Percentiles rank a stretch among this genome's conserved stretches.
These are phyloP conservation scores for Drosophila rellima DNA, from an alignment of 2,888 invertebrate species.

Conservation along the genomic window DNA sequence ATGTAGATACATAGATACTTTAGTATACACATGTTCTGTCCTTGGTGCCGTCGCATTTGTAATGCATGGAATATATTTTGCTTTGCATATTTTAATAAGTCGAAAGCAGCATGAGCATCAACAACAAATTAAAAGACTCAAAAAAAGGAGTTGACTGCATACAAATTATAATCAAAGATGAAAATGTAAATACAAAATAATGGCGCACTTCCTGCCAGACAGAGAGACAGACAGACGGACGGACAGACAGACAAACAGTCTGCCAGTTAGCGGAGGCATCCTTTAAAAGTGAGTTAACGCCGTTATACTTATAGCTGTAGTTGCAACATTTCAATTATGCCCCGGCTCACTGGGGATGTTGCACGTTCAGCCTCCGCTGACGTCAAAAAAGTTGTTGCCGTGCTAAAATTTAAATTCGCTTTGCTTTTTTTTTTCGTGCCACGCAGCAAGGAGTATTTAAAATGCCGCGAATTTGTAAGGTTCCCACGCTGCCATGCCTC, in stretches of 20 bases:
- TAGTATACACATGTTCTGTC: slow-evolving; percentile 8
- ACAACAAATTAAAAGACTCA: slow-evolving; percentile 19
- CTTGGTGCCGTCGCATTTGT: slow-evolving; percentile 43
- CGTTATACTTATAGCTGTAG: slow-evolving; percentile 19
- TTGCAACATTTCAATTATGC: slow-evolving; percentile 70
- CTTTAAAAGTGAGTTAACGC: slow-evolving; percentile 18
- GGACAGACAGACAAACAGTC: slow-evolving; percentile 31
- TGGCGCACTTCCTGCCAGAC: slow-evolving; percentile 64
- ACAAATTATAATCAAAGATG: slow-evolving; percentile 37
- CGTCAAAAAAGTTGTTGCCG: slow-evolving; percentile 20
- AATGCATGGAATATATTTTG: slow-evolving; percentile 76
- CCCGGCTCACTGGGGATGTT: slow-evolving; percentile 9
- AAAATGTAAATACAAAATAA: slow-evolving; percentile 64
- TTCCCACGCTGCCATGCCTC: slow-evolving; percentile 72
- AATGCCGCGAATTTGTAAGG: slow-evolving; percentile 41
- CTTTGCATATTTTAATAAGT: slow-evolving; percentile 54
- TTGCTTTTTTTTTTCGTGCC: background rate
- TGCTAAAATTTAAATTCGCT: slow-evolving; percentile 23
- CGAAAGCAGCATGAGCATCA: slow-evolving; percentile 42
- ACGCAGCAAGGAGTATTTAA: slow-evolving; percentile 48
- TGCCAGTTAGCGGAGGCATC: slow-evolving; percentile 3
- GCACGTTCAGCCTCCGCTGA: slow-evolving; percentile 11
- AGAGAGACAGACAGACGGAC: background rate
- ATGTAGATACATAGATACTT: slow-evolving; percentile 5
- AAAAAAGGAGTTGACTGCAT: background rate